Evolutionary conservation across 2,888 invertebrate species (phyloP).

Genomic region (Galerucella calmariensis): DNA sequence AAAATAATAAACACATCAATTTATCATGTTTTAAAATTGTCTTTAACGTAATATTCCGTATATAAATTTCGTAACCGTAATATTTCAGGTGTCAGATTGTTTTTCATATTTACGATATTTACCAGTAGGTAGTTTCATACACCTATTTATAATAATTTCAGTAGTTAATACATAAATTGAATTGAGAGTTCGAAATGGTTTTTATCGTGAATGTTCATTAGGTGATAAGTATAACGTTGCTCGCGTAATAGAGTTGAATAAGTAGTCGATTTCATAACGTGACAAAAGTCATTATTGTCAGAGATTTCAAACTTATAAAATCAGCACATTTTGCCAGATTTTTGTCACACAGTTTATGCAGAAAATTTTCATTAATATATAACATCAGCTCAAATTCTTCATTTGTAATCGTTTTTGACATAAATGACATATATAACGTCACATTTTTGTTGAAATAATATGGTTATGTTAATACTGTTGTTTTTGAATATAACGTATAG

Average conservation of each 20-base stretch:
- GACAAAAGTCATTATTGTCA: too few species aligned
- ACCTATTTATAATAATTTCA: slow-evolving; percentile 26
- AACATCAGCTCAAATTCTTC: too few species aligned
- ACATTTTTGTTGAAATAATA: too few species aligned
- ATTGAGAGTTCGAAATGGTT: slow-evolving; percentile 21
- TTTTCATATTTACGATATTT: slow-evolving; percentile 27
- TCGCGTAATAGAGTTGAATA: neutral
- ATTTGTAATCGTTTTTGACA: too few species aligned
- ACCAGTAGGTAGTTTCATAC: slow-evolving; percentile 17
- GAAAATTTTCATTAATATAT: too few species aligned
- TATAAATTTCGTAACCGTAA: slow-evolving; percentile 22
- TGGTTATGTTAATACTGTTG: too few species aligned
- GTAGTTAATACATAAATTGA: slow-evolving; percentile 16
- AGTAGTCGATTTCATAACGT: too few species aligned
- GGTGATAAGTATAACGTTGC: neutral
- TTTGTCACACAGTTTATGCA: too few species aligned
- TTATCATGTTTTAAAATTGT: slow-evolving; percentile 27
- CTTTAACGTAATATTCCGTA: slow-evolving; percentile 22
- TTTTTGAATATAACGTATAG: too few species aligned
- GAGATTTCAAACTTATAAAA: too few species aligned
- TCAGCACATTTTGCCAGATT: too few species aligned
- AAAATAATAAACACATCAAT: slow-evolving; percentile 25
- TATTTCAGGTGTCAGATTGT: slow-evolving; percentile 25
- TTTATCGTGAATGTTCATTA: neutral
- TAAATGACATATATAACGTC: too few species aligned